A percentile compares a stretch with the other conserved stretches of the same genome.
phyloP scores from a whole-genome alignment of 2,113 vertebrate species.

The Trinectes maculatus region DNA sequence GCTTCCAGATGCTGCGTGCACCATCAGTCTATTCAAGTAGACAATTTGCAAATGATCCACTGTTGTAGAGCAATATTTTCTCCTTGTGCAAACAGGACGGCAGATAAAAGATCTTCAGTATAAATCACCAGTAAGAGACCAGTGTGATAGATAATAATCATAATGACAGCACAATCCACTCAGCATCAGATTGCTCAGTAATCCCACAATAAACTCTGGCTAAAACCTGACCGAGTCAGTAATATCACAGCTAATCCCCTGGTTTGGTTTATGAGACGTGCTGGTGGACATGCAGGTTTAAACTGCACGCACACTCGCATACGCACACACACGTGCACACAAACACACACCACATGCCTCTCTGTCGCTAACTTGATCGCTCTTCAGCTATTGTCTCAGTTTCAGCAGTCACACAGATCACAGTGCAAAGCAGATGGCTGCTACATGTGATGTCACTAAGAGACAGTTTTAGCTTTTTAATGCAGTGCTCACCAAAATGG shows the following conservation, averaged over 20 bases:
- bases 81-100: constrained; percentile 21
- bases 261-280: constrained; percentile 57
- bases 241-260: constrained; percentile 71
- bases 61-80: not conserved
- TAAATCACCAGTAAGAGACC: constrained; percentile 14
- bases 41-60: not conserved
- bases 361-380: constrained; percentile 39
- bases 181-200: constrained; percentile 68
- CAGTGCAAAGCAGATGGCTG: constrained; percentile 55
- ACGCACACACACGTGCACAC: constrained; percentile 7
- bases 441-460: constrained; percentile 14
- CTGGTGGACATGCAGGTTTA: constrained; percentile 9
- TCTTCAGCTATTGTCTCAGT: constrained; percentile 63
- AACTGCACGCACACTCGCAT: not conserved
- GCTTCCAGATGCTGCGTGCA: not conserved
- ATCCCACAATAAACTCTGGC: constrained; percentile 64
- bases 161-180: constrained; percentile 60
- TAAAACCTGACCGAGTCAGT: constrained; percentile 68
- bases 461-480: constrained; percentile 34
- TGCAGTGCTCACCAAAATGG: constrained; percentile 15
- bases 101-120: constrained; percentile 15
- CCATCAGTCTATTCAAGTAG: not conserved
- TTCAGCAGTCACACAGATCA: constrained; percentile 43
- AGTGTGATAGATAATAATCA: constrained; percentile 47
- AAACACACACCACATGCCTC: not conserved